These are phyloP conservation scores for Tenodera sinensis DNA, from an alignment of 2,888 invertebrate species.

Conservation along the genomic window DNA sequence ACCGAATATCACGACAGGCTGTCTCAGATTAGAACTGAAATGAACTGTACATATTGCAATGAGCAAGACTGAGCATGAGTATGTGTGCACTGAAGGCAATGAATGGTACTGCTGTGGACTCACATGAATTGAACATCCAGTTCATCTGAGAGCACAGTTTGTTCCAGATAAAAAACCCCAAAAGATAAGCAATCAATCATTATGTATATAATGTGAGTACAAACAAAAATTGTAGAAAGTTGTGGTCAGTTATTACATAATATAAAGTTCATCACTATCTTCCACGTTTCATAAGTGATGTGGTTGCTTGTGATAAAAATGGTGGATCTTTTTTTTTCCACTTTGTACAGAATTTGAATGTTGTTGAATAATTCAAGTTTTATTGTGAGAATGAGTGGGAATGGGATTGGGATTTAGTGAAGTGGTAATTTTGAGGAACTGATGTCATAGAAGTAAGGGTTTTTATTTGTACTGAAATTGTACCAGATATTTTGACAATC, in stretches of 20 bases:
- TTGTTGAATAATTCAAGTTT: background rate
- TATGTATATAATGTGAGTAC: conserved; percentile 9
- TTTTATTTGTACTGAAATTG: background rate
- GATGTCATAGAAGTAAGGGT: background rate
- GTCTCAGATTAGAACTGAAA: background rate
- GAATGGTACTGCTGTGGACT: background rate
- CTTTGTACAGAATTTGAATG: background rate
- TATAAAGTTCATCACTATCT: background rate
- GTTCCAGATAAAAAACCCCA: background rate
- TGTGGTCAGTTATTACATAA: background rate
- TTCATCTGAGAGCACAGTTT: background rate
- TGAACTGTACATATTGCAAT: background rate
- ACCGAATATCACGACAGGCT: background rate
- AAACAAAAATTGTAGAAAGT: background rate
- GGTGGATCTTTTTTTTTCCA: background rate
- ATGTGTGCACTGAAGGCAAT: background rate
- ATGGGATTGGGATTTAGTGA: background rate
- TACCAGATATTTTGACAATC: conserved; percentile 13
- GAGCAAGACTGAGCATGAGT: background rate
- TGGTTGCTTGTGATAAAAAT: background rate
- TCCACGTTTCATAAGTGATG: background rate
- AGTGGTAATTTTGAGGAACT: background rate
- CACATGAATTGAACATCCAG: background rate
- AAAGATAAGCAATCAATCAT: conserved; percentile 8
- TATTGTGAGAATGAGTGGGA: background rate